phyloP scores from a whole-genome alignment of 2,888 invertebrate species.

The Zaprionus obscuricornis region DNA sequence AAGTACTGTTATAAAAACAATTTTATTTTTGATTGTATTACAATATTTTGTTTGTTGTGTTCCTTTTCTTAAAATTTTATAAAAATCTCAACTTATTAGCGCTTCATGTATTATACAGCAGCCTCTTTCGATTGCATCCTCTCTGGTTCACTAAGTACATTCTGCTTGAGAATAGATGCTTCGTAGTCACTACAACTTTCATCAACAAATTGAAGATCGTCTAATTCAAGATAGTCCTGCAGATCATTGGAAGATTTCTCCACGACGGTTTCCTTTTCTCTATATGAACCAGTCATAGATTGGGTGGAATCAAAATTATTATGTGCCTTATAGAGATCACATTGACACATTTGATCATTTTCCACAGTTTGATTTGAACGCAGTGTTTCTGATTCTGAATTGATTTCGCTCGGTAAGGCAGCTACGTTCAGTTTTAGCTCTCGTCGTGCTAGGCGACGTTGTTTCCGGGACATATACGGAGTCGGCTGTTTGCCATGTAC shows the following conservation, averaged over 20 bases:
- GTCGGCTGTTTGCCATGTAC: slow-evolving; percentile 57
- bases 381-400: slow-evolving; percentile 14
- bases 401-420: slow-evolving; percentile 48
- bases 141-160: slow-evolving; percentile 15
- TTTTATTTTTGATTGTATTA: no score
- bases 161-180: slow-evolving; percentile 54
- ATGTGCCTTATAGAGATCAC: slow-evolving; percentile 27
- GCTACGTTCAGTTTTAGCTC: slow-evolving; percentile 60
- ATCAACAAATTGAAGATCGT: slow-evolving; percentile 89
- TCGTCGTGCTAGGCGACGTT: slow-evolving; percentile 69
- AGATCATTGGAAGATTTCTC: slow-evolving; percentile 87
- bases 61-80: no score
- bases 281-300: slow-evolving; percentile 80
- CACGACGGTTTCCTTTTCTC: slow-evolving; percentile 87
- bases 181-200: slow-evolving; percentile 83
- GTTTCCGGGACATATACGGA: slow-evolving; percentile 70
- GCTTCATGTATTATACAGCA: slow-evolving; percentile 41
- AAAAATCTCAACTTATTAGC: no score
- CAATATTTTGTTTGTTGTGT: no score
- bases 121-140: slow-evolving; percentile 51
- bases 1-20: slow-evolving; percentile 42
- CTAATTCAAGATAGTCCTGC: slow-evolving; percentile 85
- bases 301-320: slow-evolving; percentile 46
- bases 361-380: slow-evolving; percentile 32
- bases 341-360: slow-evolving; percentile 52